Evolutionary conservation across 2,113 vertebrate species (phyloP).

Genomic region (Alexandromys fortis): DNA sequence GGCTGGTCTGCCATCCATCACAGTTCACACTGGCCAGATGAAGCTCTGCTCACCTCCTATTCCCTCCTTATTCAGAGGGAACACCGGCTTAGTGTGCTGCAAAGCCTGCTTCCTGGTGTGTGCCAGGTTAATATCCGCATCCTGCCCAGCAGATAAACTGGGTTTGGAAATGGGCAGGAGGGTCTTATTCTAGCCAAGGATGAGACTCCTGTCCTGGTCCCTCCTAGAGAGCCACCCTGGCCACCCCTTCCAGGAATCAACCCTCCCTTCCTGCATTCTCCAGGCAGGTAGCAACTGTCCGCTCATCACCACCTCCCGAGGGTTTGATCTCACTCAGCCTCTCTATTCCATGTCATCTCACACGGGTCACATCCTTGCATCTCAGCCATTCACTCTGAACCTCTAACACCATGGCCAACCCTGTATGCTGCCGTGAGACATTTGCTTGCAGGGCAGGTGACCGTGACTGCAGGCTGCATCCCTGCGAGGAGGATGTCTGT

Average conservation of each 20-base stretch:
- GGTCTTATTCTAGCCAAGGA: neutral
- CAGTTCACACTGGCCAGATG: neutral
- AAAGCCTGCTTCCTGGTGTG: neutral
- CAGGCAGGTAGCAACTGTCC: accelerated
- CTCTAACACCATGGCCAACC: accelerated
- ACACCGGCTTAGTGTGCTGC: neutral
- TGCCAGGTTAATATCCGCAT: neutral
- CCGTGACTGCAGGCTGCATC: neutral
- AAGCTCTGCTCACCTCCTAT: neutral
- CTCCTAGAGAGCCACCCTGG: neutral
- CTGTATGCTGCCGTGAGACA: neutral
- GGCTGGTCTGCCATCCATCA: neutral
- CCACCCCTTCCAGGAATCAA: neutral
- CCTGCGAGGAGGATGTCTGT: neutral
- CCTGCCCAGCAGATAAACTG: neutral
- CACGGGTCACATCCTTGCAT: neutral
- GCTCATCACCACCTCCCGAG: accelerated
- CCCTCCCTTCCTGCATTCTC: accelerated
- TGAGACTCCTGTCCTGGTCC: neutral
- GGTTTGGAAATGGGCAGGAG: neutral
- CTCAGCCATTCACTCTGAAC: neutral
- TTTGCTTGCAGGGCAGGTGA: neutral
- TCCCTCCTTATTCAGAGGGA: neutral
- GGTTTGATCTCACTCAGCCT: no score
- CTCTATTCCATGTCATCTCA: neutral